Conservation (phyloP, 2,113 vertebrate genomes). For the Varanus komodoensis region DNA sequence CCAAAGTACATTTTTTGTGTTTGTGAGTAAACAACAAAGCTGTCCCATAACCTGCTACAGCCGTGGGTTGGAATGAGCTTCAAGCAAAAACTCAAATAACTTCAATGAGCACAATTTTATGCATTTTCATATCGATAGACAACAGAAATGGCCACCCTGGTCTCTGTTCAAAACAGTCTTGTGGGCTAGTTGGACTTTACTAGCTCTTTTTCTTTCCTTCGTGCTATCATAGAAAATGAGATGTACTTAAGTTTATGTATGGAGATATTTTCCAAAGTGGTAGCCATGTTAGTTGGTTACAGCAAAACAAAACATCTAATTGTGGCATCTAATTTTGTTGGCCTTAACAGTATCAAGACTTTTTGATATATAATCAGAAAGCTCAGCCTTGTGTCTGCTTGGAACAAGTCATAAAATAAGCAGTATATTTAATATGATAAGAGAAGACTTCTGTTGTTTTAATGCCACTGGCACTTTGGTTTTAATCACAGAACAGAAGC, state of each 20-base stretch:
- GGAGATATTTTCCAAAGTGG: background rate
- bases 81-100: no score
- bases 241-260: background rate
- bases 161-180: background rate
- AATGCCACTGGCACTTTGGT: slow-evolving; percentile 38
- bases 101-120: no score
- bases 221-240: background rate
- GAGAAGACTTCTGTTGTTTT: background rate
- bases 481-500: slow-evolving; percentile 34
- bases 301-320: no score
- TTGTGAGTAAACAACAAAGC: no score
- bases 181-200: background rate
- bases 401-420: slow-evolving; percentile 28
- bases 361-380: background rate
- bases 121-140: no score
- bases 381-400: slow-evolving; percentile 8
- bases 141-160: no score
- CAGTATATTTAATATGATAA: background rate
- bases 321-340: no score
- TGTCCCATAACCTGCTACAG: no score
- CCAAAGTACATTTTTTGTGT: no score
- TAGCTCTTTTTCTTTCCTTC: background rate
- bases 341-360: no score
- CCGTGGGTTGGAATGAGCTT: background rate
- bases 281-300: no score